Evolutionary conservation across 2,888 invertebrate species (phyloP).

Genomic region (Strigamia crassipes): DNA sequence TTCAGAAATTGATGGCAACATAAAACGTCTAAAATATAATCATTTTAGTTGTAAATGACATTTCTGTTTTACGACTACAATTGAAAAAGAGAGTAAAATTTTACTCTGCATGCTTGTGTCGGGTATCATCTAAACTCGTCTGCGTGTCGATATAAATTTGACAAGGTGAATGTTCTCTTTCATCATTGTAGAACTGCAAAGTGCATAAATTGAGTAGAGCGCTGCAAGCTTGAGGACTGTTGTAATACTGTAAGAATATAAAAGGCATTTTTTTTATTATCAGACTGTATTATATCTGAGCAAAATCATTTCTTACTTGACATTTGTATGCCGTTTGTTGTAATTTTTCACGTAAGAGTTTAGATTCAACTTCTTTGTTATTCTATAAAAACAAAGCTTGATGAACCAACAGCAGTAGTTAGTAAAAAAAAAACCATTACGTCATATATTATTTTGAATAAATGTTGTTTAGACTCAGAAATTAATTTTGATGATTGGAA

Average conservation of each 20-base stretch:
- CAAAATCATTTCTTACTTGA: constrained; percentile 56
- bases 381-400: constrained; percentile 49
- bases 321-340: constrained; percentile 60
- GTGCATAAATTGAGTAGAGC: constrained; percentile 7
- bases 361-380: constrained; percentile 57
- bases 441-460: background rate
- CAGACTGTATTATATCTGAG: background rate
- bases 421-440: background rate
- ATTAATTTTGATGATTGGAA: constrained; percentile 4
- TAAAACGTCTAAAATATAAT: background rate
- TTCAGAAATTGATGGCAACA: background rate
- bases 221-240: background rate
- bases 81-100: background rate
- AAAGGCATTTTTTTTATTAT: background rate
- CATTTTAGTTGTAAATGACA: background rate
- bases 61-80: background rate
- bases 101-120: background rate
- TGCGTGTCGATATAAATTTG: background rate
- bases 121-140: background rate
- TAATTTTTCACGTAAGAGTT: constrained; percentile 59
- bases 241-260: background rate
- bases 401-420: background rate
- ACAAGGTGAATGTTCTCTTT: background rate
- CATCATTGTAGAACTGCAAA: constrained; percentile 20
- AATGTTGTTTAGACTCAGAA: background rate